Percentiles rank a stretch among this genome's conserved stretches.
Evolutionary conservation across 2,797 vertebrate species (phyloP).

Genomic region (Phoebastria nigripes): DNA sequence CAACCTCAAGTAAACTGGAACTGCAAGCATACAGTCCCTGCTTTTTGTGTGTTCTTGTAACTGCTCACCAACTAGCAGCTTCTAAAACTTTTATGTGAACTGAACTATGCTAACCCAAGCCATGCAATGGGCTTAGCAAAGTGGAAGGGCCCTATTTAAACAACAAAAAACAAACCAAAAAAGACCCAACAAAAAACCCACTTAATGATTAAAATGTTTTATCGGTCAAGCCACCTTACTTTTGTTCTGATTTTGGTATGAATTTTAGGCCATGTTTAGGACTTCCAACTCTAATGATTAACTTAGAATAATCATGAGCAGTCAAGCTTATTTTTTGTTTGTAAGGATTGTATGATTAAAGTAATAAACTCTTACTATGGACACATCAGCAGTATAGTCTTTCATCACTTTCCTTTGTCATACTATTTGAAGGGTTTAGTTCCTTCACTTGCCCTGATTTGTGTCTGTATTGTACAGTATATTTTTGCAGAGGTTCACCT

Average conservation of each 20-base stretch:
- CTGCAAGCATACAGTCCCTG: background rate
- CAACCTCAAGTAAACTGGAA: background rate
- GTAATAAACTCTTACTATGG: background rate
- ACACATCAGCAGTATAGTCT: background rate
- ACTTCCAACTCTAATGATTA: background rate
- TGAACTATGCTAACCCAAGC: background rate
- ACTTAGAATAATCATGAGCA: background rate
- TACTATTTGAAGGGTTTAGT: background rate
- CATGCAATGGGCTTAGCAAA: background rate
- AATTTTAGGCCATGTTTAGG: background rate
- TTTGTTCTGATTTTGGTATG: background rate
- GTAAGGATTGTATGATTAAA: background rate
- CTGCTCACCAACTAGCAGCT: background rate
- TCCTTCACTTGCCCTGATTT: background rate
- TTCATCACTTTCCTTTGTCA: background rate
- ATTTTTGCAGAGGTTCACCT: background rate
- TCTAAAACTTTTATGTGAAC: background rate
- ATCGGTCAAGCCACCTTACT: background rate
- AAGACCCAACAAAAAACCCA: accelerated
- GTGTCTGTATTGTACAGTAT: background rate
- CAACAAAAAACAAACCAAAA: background rate
- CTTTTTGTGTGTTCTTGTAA: background rate
- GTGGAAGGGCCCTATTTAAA: background rate
- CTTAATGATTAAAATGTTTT: background rate
- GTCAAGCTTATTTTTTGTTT: background rate